These are phyloP conservation scores for Disparrhopalites patrizii DNA, from an alignment of 2,888 invertebrate species.

Conservation along the genomic window DNA sequence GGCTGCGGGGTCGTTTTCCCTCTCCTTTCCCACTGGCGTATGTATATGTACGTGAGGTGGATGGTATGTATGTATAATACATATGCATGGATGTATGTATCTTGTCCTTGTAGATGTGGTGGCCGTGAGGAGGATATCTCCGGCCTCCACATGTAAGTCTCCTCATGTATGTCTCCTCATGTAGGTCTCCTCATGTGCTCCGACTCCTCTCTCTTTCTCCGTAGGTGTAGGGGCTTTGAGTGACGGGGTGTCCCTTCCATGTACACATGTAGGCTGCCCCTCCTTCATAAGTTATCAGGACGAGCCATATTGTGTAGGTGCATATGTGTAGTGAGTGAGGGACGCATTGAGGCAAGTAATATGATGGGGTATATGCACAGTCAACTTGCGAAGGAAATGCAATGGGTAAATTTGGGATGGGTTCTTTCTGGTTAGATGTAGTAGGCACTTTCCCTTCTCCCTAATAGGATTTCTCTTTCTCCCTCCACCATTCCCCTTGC, in stretches of 20 bases:
- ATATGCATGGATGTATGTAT: too few relatives aligned
- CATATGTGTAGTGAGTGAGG: background rate
- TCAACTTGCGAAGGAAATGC: conserved; percentile 12
- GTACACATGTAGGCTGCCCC: too few relatives aligned
- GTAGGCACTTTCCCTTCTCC: background rate
- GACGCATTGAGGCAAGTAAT: too few relatives aligned
- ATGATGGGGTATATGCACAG: too few relatives aligned
- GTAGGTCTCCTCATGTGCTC: background rate
- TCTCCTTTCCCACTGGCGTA: background rate
- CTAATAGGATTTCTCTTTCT: background rate
- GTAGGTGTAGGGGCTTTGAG: too few relatives aligned
- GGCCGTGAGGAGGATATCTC: too few relatives aligned
- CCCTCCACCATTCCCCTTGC: background rate
- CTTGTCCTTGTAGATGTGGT: too few relatives aligned
- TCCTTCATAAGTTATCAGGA: background rate
- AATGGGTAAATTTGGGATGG: conserved; percentile 22
- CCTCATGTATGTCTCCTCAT: background rate
- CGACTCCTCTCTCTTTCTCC: background rate
- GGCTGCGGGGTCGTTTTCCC: background rate
- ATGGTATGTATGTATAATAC: too few relatives aligned
- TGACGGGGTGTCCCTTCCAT: too few relatives aligned
- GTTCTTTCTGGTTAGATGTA: conserved; percentile 1
- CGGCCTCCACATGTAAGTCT: too few relatives aligned
- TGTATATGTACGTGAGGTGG: too few relatives aligned
- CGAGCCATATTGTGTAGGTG: background rate